These are phyloP conservation scores for Mobula birostris DNA, from an alignment of 2,113 vertebrate genomes.

Conservation along the genomic window DNA sequence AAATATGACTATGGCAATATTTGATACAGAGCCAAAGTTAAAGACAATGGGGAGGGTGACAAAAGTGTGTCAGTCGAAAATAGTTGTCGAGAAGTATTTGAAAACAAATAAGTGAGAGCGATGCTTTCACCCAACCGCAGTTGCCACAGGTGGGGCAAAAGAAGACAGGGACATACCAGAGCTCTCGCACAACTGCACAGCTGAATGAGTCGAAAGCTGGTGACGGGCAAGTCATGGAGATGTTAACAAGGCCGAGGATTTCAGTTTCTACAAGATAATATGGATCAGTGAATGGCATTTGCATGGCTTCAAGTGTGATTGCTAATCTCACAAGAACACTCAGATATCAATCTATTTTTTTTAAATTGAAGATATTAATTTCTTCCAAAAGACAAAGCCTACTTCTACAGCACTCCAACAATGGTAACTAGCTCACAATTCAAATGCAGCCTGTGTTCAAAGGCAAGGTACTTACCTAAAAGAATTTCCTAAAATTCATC, in stretches of 20 bases:
- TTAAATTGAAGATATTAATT: neutral
- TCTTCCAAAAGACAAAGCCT: neutral
- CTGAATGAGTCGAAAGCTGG: too few species aligned
- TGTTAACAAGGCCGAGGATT: neutral
- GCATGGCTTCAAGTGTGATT: neutral
- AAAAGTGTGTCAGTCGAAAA: neutral
- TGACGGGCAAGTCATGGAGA: neutral
- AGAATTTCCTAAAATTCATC: neutral
- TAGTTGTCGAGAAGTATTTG: neutral
- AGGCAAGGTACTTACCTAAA: neutral
- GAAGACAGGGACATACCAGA: neutral
- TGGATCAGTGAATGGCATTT: neutral
- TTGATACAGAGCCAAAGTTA: neutral
- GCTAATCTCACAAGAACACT: neutral
- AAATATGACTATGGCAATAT: neutral
- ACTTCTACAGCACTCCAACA: neutral
- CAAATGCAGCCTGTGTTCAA: neutral
- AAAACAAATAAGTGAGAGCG: neutral
- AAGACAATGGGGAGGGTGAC: neutral
- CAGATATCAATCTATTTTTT: neutral
- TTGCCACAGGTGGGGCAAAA: neutral
- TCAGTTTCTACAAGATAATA: neutral
- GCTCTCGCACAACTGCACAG: neutral
- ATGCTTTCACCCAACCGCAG: neutral
- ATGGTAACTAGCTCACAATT: neutral